A percentile compares a stretch with the other conserved stretches of the same genome.
Evolutionary conservation across 2,113 vertebrate genomes (phyloP).

Genomic region (Ranitomeya imitator): DNA sequence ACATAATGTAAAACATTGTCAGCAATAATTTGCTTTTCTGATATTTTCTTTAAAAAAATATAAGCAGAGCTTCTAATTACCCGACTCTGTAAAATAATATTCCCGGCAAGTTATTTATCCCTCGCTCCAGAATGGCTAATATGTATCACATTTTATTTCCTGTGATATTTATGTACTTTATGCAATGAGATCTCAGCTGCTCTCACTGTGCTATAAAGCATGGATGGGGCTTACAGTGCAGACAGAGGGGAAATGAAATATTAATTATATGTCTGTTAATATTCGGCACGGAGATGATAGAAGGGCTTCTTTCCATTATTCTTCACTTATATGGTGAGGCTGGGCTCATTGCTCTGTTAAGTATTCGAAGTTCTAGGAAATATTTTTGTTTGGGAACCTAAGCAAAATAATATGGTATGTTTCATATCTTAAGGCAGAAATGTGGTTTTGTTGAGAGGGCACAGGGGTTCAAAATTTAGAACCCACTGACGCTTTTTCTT

Average conservation of each 20-base stretch:
- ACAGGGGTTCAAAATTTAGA: too few species aligned
- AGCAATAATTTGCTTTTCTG: constrained; percentile 9
- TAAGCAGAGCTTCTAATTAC: constrained; percentile 25
- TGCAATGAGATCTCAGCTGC: neutral
- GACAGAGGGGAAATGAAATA: constrained; percentile 29
- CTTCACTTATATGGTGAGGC: neutral
- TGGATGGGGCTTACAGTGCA: neutral
- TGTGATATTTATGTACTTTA: constrained; percentile 45
- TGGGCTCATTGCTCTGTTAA: neutral
- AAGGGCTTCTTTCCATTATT: neutral
- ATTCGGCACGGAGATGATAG: neutral
- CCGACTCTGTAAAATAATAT: neutral
- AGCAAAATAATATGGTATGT: neutral
- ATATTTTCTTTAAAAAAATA: constrained; percentile 11
- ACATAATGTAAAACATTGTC: constrained; percentile 1
- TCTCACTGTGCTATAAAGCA: constrained; percentile 24
- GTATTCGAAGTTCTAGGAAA: neutral
- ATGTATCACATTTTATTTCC: constrained; percentile 31
- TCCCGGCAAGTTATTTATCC: constrained; percentile 18
- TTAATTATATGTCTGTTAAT: constrained; percentile 17
- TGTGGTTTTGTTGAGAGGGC: too few species aligned
- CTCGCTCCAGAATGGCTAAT: neutral
- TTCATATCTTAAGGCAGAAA: neutral
- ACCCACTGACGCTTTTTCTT: too few species aligned
- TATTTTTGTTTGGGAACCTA: neutral